phyloP scores from a whole-genome alignment of 2,797 vertebrate genomes.

The Ctenochaetus hawaiiensis region DNA sequence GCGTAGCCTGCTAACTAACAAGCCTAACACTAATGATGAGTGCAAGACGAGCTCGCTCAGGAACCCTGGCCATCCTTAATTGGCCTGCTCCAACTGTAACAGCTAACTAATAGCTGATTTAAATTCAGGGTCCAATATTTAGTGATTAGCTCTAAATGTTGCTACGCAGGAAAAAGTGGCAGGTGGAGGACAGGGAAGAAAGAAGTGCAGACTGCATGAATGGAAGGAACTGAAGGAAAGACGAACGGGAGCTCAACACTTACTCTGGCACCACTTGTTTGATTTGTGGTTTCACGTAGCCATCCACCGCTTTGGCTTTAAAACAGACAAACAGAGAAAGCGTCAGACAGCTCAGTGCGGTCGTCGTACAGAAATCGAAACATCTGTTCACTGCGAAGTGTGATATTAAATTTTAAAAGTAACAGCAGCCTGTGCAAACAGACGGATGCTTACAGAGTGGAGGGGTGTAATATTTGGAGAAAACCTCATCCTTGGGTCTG shows the following conservation, averaged over 20 bases:
- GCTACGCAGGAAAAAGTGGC: conserved; percentile 30
- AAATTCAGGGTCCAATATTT: conserved; percentile 73
- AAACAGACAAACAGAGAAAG: conserved; percentile 29
- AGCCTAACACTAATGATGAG: conserved; percentile 83
- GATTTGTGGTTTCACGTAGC: conserved; percentile 97
- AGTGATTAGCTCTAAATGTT: conserved; percentile 71
- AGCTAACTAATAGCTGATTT: conserved; percentile 78
- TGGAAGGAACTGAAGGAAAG: background rate
- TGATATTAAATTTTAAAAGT: background rate
- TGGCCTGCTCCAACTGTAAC: conserved; percentile 77
- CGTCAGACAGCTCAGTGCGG: conserved; percentile 11
- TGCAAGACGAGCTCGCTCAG: conserved; percentile 68
- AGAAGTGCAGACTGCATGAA: background rate
- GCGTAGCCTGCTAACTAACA: conserved; percentile 69
- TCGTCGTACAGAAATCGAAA: background rate
- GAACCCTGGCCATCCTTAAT: conserved; percentile 74
- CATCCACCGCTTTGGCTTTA: conserved; percentile 93
- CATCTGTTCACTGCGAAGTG: background rate
- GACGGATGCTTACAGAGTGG: conserved; percentile 89
- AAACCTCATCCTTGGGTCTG: conserved; percentile 94
- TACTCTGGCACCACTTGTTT: conserved; percentile 97
- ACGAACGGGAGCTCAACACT: conserved; percentile 56
- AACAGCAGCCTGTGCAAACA: conserved; percentile 15
- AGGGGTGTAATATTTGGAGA: conserved; percentile 97
- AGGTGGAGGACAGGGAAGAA: background rate